phyloP scores from a whole-genome alignment of 2,888 invertebrate genomes.

The Colostygia pectinataria region DNA sequence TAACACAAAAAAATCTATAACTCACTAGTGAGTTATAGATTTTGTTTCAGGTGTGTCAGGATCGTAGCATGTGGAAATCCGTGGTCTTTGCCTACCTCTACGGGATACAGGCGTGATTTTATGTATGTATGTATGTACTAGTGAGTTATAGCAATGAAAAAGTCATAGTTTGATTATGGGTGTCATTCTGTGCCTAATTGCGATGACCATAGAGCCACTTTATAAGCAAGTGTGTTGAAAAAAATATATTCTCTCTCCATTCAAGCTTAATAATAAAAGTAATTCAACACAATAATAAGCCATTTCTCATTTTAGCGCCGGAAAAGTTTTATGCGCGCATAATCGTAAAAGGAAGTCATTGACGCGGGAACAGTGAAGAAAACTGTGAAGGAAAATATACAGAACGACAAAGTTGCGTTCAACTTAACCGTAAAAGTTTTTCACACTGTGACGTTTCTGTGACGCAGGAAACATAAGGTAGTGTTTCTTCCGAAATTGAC shows the following conservation, averaged over 20 bases:
- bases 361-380: slow-evolving; percentile 24
- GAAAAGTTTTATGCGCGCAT: slow-evolving; percentile 29
- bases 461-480: slow-evolving; percentile 10
- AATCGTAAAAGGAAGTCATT: slow-evolving; percentile 37
- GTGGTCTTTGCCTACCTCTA: too few species aligned
- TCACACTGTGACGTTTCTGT: slow-evolving; percentile 20
- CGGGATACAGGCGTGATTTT: too few species aligned
- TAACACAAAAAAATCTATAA: too few species aligned
- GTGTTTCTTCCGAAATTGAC: slow-evolving; percentile 14
- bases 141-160: too few species aligned
- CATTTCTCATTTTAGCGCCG: slow-evolving; percentile 29
- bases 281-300: slow-evolving; percentile 30
- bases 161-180: too few species aligned
- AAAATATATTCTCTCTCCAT: slow-evolving; percentile 13
- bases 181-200: too few species aligned
- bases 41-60: too few species aligned
- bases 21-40: too few species aligned
- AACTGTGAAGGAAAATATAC: not conserved
- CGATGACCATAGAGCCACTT: too few species aligned
- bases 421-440: not conserved
- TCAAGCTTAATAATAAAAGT: slow-evolving; percentile 27
- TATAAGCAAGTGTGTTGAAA: too few species aligned
- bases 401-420: not conserved
- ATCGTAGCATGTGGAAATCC: too few species aligned
- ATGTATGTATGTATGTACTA: too few species aligned